phyloP scores from a whole-genome alignment of 2,797 vertebrate genomes.

The Tympanoctomys barrerae region DNA sequence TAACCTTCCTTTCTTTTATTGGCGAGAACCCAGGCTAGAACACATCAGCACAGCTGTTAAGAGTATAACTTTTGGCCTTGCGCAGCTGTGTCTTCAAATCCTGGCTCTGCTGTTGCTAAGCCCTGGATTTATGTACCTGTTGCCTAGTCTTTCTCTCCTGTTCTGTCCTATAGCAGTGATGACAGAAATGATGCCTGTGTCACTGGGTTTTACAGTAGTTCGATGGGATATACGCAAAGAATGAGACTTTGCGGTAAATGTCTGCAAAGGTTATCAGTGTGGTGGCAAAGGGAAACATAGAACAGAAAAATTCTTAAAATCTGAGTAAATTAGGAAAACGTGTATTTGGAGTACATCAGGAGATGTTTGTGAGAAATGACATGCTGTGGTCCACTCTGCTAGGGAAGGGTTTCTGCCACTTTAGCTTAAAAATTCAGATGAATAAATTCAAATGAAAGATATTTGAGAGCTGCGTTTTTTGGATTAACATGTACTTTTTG shows the following conservation, averaged over 20 bases:
- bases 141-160: background rate
- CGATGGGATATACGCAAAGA: background rate
- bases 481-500: constrained; percentile 30
- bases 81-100: background rate
- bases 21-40: background rate
- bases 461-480: background rate
- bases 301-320: background rate
- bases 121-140: background rate
- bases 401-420: background rate
- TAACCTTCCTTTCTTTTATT: background rate
- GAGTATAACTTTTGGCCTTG: background rate
- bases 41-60: background rate
- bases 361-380: background rate
- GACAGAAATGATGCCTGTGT: background rate
- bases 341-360: background rate
- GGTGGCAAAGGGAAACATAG: background rate
- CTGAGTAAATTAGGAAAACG: background rate
- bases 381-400: background rate
- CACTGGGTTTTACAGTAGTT: background rate
- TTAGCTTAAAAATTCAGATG: constrained; percentile 14
- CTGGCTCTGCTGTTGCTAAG: background rate
- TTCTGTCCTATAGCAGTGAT: background rate
- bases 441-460: constrained; percentile 49
- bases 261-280: background rate
- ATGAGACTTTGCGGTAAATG: background rate